Evolutionary conservation across 1,140 invertebrate genomes (phyloP), one percentile per base, ranked within the genome.

Genomic region (Calephelis nemesis): DNA sequence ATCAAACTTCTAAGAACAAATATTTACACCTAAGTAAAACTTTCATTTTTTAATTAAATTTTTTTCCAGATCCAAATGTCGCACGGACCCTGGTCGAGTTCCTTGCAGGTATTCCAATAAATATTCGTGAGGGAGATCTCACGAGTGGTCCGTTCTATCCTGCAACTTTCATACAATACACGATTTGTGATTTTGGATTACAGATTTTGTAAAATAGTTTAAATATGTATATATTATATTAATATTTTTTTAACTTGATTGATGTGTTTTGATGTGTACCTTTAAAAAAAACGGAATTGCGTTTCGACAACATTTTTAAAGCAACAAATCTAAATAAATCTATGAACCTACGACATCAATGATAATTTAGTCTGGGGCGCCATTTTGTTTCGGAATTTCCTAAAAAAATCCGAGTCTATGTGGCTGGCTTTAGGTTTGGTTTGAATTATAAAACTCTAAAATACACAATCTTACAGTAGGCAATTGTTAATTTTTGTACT

Each of bases 141-240:
- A 48, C 42, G 0, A 12, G 11, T 11, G 12, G 11, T 8, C 63
- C 63, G 12, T 64, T 48, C 39, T 65, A 54, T 42, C 39, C 52
- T 7, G 64, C 30, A 11, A 45, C 64, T 9, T 65, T 15, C 39
- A 65, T 65, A 54, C 64, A 65, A 7, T 65, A 65, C 13, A 65
- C 39, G 9, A 40, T 65, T n/a, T 65, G 64, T 10, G 64, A 65
- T 19, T 65, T 65, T 42, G 69, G 69, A 42, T 10, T 70, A 11
- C 52, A 70, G 40, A 42, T 70, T 63, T 19, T 63, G 9, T 70
- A 62, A 67, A 54, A 47, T 45, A 15, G 45, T 3, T 42, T 9
- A 40, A 45, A 15, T 15, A n/a, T n/a, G n/a, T n/a, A n/a, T n/a
- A n/a, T n/a, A 15, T 49, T 49, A 6, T n/a, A 52, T 52, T 15